Percentiles rank a stretch among this genome's conserved stretches.
Conservation (phyloP, 2,888 invertebrate genomes). For the Kryphioiulus occultus region DNA sequence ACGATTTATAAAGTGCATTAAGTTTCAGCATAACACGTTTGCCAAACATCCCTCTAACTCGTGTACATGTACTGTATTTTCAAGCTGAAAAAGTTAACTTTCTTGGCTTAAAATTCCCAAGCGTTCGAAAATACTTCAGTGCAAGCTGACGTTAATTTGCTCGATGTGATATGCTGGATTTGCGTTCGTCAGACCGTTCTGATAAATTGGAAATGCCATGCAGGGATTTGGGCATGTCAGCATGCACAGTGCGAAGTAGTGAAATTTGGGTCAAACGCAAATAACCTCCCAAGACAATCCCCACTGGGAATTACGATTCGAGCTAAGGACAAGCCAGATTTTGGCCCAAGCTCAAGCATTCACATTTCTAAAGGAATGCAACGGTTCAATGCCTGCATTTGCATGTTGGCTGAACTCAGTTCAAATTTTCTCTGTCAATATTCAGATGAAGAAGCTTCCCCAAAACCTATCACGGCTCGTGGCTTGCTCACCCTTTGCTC, state of each 20-base stretch:
- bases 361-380: background rate
- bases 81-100: background rate
- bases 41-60: background rate
- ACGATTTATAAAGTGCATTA: no score
- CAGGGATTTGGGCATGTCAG: background rate
- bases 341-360: background rate
- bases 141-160: background rate
- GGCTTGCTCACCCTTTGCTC: background rate
- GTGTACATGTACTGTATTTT: background rate
- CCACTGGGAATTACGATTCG: background rate
- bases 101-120: background rate
- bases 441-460: background rate
- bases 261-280: background rate
- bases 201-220: background rate
- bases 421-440: background rate
- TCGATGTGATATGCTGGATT: background rate
- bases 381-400: background rate
- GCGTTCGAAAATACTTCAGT: background rate
- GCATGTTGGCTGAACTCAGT: background rate
- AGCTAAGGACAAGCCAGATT: background rate
- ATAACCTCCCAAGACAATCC: background rate
- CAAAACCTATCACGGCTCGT: background rate
- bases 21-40: background rate
- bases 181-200: background rate
- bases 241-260: background rate